phyloP scores from a whole-genome alignment of 2,888 invertebrate genomes.

The Frankliniella intonsa region DNA sequence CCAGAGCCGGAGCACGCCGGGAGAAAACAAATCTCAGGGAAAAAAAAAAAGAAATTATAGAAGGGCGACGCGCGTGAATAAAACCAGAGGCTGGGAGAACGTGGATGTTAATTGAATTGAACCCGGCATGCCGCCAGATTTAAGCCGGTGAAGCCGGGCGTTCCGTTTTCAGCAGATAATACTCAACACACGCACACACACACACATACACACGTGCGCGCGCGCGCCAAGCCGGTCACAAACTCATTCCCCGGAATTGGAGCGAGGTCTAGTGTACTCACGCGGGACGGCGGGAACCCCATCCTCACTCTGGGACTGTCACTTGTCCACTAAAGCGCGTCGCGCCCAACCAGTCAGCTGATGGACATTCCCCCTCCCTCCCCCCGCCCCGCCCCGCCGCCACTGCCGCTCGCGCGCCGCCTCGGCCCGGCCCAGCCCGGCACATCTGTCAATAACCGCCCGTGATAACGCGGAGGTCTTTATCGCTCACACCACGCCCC shows the following conservation, averaged over 20 bases:
- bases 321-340: constrained; percentile 8
- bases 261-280: background rate
- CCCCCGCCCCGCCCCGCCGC: background rate
- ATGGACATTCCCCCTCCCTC: background rate
- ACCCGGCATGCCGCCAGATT: no score
- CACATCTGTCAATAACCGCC: background rate
- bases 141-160: no score
- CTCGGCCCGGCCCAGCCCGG: background rate
- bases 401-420: background rate
- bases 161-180: no score
- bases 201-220: background rate
- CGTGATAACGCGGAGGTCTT: background rate
- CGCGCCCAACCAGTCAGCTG: constrained; percentile 2
- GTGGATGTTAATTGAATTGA: no score
- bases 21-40: no score
- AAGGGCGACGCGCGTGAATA: no score
- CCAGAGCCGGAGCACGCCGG: no score
- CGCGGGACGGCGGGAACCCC: background rate
- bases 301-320: constrained; percentile 15
- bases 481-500: no score
- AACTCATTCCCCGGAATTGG: no score
- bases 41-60: no score
- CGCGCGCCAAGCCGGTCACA: background rate
- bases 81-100: no score
- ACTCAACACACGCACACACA: background rate